phyloP scores from a whole-genome alignment of 2,113 vertebrate species.

The Hyaena hyaena region DNA sequence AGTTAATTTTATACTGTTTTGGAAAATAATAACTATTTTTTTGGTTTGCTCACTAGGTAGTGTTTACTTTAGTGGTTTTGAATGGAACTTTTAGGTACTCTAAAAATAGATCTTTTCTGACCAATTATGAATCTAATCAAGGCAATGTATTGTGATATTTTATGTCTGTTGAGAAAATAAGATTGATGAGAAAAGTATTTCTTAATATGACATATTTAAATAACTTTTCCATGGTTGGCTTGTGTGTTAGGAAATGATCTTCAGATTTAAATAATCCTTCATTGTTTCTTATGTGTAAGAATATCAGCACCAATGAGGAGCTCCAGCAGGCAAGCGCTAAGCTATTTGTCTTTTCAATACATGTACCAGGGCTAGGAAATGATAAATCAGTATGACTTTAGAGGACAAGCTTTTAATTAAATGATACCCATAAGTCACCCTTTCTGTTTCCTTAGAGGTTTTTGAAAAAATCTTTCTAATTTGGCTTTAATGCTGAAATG shows the following conservation, averaged over 20 bases:
- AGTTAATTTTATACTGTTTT: not conserved
- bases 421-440: constrained; percentile 59
- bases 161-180: not conserved
- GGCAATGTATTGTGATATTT: not conserved
- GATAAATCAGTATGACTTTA: constrained; percentile 54
- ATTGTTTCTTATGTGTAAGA: not conserved
- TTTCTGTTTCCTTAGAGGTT: constrained; percentile 35
- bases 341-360: constrained; percentile 57
- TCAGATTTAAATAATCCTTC: not conserved
- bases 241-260: not conserved
- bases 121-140: not conserved
- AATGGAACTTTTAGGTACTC: not conserved
- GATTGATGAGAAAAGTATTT: not conserved
- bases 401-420: constrained; percentile 76
- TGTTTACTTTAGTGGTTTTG: not conserved
- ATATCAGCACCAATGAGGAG: not conserved
- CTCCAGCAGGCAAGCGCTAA: not conserved
- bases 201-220: not conserved
- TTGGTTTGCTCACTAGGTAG: not conserved
- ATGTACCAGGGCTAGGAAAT: not conserved
- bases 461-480: constrained; percentile 58
- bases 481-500: not conserved
- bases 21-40: not conserved
- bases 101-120: constrained; percentile 38
- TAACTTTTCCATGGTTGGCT: constrained; percentile 33